These are phyloP conservation scores for Acanthisitta chloris DNA, from an alignment of 2,113 vertebrate genomes.

Conservation along the genomic window DNA sequence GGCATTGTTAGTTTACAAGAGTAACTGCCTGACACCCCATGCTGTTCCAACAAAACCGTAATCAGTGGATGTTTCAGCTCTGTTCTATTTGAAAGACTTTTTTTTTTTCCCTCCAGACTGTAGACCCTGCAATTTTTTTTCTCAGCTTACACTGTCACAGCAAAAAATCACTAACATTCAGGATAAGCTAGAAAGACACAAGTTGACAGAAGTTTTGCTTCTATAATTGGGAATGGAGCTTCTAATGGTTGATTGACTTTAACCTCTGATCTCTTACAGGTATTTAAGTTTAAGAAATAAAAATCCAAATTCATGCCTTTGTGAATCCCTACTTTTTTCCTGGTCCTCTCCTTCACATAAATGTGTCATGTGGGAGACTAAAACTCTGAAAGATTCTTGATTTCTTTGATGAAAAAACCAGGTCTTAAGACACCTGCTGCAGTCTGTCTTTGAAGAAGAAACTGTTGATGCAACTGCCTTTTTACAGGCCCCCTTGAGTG, in stretches of 20 bases:
- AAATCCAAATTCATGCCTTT: neutral
- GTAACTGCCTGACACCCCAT: neutral
- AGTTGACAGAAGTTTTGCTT: neutral
- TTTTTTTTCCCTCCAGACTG: neutral
- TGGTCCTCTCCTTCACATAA: neutral
- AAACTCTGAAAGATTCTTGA: neutral
- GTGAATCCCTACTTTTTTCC: neutral
- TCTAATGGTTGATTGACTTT: neutral
- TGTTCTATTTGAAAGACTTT: neutral
- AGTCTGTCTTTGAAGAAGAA: slow-evolving; percentile 14
- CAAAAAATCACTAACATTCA: neutral
- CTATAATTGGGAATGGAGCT: neutral
- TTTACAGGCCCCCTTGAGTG: neutral
- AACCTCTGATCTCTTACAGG: neutral
- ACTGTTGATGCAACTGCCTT: neutral
- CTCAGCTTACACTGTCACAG: neutral
- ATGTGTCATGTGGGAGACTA: neutral
- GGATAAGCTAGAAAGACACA: neutral
- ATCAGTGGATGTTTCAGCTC: neutral
- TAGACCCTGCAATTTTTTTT: neutral
- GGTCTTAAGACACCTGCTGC: slow-evolving; percentile 12
- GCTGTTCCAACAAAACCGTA: neutral
- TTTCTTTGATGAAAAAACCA: neutral
- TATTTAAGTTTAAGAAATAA: neutral
- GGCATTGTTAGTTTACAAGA: neutral